Evolutionary conservation across 35 echinoderm and acorn worm species (phyloP).

Genomic region (Hemicentrotus pulcherrimus): DNA sequence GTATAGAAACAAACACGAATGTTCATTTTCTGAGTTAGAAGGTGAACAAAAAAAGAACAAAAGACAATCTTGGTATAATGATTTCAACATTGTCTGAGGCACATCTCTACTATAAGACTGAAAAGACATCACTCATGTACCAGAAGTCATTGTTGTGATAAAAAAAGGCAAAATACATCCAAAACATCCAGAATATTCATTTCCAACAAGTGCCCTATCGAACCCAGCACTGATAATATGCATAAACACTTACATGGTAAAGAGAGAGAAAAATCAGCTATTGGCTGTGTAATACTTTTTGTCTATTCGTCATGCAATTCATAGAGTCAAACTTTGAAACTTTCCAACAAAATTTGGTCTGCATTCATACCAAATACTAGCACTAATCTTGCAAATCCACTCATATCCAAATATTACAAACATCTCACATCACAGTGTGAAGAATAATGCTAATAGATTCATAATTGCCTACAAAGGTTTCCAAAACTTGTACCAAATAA

Average conservation of each 20-base stretch:
- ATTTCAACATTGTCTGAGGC: neutral
- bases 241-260: neutral
- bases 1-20: neutral
- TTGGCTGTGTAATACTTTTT: neutral
- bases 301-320: neutral
- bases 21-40: neutral
- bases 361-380: neutral
- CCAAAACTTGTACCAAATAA: neutral
- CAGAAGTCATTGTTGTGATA: slow-evolving; percentile 10
- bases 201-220: neutral
- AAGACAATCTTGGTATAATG: neutral
- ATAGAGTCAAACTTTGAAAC: slow-evolving; percentile 8
- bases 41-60: neutral
- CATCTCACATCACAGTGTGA: neutral
- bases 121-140: slow-evolving; percentile 9
- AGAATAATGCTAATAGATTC: neutral
- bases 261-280: neutral
- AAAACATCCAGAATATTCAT: neutral
- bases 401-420: neutral
- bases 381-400: slow-evolving; percentile 1
- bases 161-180: slow-evolving; percentile 19
- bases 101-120: neutral
- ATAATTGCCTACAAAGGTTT: neutral
- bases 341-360: neutral
- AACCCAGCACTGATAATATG: slow-evolving; percentile 3